Evolutionary conservation across 2,888 invertebrate genomes (phyloP), one percentile per base, ranked within the genome.

Genomic region (Amphipyra berbera): DNA sequence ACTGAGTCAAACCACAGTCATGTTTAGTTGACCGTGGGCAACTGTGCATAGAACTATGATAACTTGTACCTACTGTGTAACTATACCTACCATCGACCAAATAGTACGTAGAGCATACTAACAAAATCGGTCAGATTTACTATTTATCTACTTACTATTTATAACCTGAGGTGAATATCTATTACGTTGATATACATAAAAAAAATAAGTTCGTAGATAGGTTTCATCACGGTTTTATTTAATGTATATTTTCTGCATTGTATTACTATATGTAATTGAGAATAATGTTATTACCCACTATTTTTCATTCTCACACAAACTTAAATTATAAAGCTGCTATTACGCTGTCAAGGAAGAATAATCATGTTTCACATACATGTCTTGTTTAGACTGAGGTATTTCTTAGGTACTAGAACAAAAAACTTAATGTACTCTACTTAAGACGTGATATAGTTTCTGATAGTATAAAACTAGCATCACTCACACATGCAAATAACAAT

Each of bases 211-310:
- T 30, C 15, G 30, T 42, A 10, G n/a, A 2, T 27, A 38, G n/a
- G 13, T 69, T 69, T 38, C 8, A 21, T 54, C 35, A 41, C 40
- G 40, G 42, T 52, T 47, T 62, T 60, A 60, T 71, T 59, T 56
- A 67, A 58, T 49, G 56, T 73, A 56, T 53, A 59, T 56, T 67
- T 59, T 58, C 15, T 58, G 56, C 52, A 66, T 53, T 60, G 5
- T 67, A 47, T 54, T 57, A 59, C 44, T 55, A 58, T 55, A n/a
- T n/a, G n/a, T n/a, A 61, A 60, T 60, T 67, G 21, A 21, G 21
- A 21, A 21, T 21, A 21, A 21, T 21, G 21, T 21, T 21, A 48
- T 33, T 61, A 60, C 38, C 38, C 42, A 48, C 42, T 61, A 61
- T 61, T 21, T 21, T 21, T 21, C 42, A 53, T 54, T 61, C 53